Conservation (phyloP, 2,888 invertebrate genomes). For the Micoletzkya japonica region DNA sequence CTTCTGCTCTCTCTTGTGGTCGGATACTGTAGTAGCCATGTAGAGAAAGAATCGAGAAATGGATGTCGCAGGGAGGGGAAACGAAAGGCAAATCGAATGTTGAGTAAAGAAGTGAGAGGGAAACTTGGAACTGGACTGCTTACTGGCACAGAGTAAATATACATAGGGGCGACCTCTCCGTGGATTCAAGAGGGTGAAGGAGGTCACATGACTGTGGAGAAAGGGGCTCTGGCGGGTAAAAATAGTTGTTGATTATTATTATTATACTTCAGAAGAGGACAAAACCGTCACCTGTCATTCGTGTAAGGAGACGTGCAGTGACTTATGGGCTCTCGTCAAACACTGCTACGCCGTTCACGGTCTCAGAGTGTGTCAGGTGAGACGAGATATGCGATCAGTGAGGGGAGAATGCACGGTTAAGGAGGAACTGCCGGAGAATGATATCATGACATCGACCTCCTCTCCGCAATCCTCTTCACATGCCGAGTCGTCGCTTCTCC, state of each 20-base stretch:
- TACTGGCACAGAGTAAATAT: not conserved
- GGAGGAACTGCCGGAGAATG: slow-evolving; percentile 23
- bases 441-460: slow-evolving; percentile 26
- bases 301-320: slow-evolving; percentile 56
- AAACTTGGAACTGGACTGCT: not conserved
- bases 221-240: not conserved
- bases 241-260: not conserved
- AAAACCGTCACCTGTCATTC: slow-evolving; percentile 51
- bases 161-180: not conserved
- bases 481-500: not conserved
- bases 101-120: too few species aligned
- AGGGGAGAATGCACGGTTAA: not conserved
- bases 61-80: too few species aligned
- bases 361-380: slow-evolving; percentile 54
- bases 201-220: not conserved
- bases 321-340: slow-evolving; percentile 59
- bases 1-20: too few species aligned
- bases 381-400: not conserved
- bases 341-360: slow-evolving; percentile 58
- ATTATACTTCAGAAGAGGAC: slow-evolving; percentile 18
- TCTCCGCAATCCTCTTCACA: slow-evolving; percentile 20
- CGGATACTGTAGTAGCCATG: too few species aligned
- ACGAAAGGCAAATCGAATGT: not conserved
- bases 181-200: not conserved
- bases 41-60: too few species aligned